phyloP scores from a whole-genome alignment of 2,113 vertebrate genomes.

The pig (Sus scrofa) region DNA sequence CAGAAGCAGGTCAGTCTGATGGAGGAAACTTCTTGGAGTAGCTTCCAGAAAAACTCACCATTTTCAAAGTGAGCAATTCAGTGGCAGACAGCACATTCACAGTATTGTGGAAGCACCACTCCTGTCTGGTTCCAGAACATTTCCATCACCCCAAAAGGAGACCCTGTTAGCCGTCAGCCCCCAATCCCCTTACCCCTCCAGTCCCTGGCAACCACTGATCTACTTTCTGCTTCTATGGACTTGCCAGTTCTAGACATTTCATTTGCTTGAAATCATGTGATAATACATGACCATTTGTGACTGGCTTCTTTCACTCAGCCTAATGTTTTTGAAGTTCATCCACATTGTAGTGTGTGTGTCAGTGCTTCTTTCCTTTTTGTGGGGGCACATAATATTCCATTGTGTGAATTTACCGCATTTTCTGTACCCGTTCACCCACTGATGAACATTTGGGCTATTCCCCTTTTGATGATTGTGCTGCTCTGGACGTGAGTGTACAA shows the following conservation, averaged over 20 bases:
- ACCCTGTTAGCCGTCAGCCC: not conserved
- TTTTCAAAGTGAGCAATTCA: not conserved
- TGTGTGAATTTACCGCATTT: not conserved
- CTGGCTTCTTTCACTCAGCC: not conserved
- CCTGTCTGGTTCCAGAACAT: not conserved
- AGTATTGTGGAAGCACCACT: not conserved
- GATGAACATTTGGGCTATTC: not conserved
- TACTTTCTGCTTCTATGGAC: not conserved
- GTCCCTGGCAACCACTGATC: not conserved
- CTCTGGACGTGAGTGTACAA: fast-evolving
- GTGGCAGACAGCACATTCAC: not conserved
- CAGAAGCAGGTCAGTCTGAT: not conserved
- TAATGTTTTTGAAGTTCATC: not conserved
- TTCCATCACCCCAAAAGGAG: not conserved
- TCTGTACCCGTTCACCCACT: not conserved
- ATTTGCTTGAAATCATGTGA: not conserved
- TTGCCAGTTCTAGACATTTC: not conserved
- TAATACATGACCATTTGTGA: not conserved
- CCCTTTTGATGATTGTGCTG: not conserved
- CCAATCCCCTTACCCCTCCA: not conserved
- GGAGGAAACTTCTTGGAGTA: not conserved
- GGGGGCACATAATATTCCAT: not conserved
- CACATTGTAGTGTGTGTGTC: not conserved
- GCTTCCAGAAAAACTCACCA: not conserved
- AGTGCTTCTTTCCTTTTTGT: not conserved